phyloP scores from a whole-genome alignment of 2,113 vertebrate genomes.

The Dolichotis patagonum region DNA sequence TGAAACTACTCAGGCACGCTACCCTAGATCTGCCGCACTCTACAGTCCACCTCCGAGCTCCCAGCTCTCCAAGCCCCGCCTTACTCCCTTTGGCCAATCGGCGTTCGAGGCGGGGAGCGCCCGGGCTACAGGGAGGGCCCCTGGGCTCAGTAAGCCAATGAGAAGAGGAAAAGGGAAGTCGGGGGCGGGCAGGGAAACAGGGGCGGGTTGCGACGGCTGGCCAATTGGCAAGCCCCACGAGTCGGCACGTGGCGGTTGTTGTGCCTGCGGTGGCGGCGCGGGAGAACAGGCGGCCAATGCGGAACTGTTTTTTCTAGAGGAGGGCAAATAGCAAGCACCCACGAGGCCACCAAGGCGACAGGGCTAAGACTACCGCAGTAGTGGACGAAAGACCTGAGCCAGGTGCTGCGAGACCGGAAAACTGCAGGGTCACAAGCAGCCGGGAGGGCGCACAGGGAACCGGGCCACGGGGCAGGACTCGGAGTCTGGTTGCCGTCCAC shows the following conservation, averaged over 20 bases:
- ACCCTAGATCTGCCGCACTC: accelerated
- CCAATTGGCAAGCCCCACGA: slow-evolving; percentile 56
- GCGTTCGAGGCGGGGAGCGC: too few relatives aligned
- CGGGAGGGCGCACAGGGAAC: neutral
- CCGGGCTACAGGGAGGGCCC: accelerated
- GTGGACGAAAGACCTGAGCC: accelerated
- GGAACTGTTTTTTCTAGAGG: neutral
- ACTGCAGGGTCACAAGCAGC: neutral
- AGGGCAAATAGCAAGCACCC: neutral
- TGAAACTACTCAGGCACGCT: neutral
- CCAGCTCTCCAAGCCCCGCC: neutral
- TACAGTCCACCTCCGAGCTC: neutral
- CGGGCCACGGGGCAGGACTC: neutral
- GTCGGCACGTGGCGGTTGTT: slow-evolving; percentile 76
- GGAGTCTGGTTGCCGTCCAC: neutral
- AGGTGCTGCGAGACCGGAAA: accelerated
- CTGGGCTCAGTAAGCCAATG: neutral
- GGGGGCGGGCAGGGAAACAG: neutral
- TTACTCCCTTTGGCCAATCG: neutral
- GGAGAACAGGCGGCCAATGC: slow-evolving; percentile 46
- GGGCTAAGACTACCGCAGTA: neutral
- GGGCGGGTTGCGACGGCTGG: neutral
- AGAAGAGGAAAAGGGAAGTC: neutral
- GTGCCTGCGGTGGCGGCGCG: neutral
- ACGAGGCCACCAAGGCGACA: neutral